Base-by-base conservation (phyloP, 2,797 vertebrate genomes). In the Denticeps clupeoides region DNA sequence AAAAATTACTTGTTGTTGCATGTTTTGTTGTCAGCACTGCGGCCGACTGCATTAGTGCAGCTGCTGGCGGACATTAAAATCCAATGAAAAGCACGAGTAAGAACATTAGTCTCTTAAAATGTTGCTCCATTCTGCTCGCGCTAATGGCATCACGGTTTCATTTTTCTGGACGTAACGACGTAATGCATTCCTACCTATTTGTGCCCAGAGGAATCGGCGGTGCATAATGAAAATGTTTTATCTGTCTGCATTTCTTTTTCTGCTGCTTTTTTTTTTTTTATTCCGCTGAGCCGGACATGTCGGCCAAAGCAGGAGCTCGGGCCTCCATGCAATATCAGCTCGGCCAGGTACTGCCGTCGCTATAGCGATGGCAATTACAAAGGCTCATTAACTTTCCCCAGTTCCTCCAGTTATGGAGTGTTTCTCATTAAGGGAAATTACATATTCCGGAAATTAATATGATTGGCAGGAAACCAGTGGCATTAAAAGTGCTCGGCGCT, bases 301-400 rank as follows among this genome's bases (percentile, higher is more conserved):
- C n/a, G 3, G 32, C 18, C 6, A 6, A 79, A 79, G 69, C 73
- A 69, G 74, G 77, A 77, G 53, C 62, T 31, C 31, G 12, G 5
- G 16, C 29, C 69, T 58, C 68, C 70, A 75, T 81, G 81, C 82
- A 82, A 88, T 87, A 85, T 88, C 75, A 63, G 71, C 69, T 72
- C 69, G 79, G 77, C 76, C 45, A 58, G 82, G 78, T 84, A 83
- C 69, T 55, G 63, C 66, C 77, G 82, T 85, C 82, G 78, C 87
- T 85, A 87, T 87, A 83, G 87, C 71, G 80, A 88, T 82, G 71
- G 77, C 84, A 90, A 91, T 91, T 91, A 85, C 83, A 85, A 79
- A 81, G 86, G 82, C 84, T 89, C 87, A 90, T 91, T 91, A 90
- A 87, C 80, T 87, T 84, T 80, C 80, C 79, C 70, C 75, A 79